Evolutionary conservation across 2,797 vertebrate genomes (phyloP).

Genomic region (Amblyraja radiata): DNA sequence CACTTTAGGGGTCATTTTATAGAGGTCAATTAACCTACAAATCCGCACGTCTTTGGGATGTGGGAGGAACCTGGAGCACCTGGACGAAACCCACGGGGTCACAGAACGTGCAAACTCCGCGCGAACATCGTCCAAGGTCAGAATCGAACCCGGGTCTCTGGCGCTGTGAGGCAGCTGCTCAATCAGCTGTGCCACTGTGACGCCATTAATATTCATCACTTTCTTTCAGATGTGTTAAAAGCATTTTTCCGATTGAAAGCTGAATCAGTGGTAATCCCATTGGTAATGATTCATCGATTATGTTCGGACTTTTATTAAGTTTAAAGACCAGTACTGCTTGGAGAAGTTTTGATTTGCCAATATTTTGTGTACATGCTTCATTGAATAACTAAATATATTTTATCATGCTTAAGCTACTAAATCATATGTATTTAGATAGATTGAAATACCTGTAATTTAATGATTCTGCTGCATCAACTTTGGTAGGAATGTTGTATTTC

Average conservation of each 20-base stretch:
- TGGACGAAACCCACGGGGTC: too few relatives aligned
- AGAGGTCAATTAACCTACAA: too few relatives aligned
- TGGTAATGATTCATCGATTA: not conserved
- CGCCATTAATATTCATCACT: slow-evolving; percentile 40
- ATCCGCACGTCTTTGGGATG: too few relatives aligned
- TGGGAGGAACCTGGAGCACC: too few relatives aligned
- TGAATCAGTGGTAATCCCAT: not conserved
- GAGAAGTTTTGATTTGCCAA: not conserved
- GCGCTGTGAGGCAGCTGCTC: too few relatives aligned
- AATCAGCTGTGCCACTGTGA: too few relatives aligned
- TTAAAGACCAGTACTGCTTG: not conserved
- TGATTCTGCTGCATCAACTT: not conserved
- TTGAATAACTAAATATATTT: not conserved
- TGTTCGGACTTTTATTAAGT: too few relatives aligned
- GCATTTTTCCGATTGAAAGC: slow-evolving; percentile 41
- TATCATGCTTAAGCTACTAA: not conserved
- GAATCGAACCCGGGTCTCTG: too few relatives aligned
- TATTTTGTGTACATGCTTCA: not conserved
- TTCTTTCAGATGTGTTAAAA: slow-evolving; percentile 49
- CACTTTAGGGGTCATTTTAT: too few relatives aligned
- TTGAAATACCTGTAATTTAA: not conserved
- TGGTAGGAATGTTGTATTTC: not conserved
- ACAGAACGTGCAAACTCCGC: too few relatives aligned
- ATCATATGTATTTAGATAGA: not conserved
- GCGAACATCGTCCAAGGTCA: too few relatives aligned